Conservation (phyloP, 2,113 vertebrate genomes). For the Cnemophilus loriae region DNA sequence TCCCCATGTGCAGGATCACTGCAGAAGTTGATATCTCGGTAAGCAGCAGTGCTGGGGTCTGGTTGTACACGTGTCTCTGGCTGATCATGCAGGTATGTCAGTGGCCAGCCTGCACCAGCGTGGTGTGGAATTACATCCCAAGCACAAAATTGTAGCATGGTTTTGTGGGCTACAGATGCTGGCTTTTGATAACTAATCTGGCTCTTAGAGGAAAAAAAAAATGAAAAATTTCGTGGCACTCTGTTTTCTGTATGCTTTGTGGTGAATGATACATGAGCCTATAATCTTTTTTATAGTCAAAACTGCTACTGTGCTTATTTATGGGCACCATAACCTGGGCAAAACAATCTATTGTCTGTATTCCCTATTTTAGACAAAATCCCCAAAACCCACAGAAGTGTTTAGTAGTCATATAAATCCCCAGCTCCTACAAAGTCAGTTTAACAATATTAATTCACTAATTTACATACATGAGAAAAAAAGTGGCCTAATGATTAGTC, state of each 20-base stretch:
- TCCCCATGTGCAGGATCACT: background rate
- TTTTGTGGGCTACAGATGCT: background rate
- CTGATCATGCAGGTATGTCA: background rate
- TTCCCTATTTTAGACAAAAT: background rate
- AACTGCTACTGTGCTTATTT: background rate
- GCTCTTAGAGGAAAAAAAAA: background rate
- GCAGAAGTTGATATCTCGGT: background rate
- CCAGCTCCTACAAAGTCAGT: background rate
- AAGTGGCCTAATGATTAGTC: background rate
- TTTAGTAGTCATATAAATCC: background rate
- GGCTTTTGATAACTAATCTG: background rate
- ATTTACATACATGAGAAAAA: background rate
- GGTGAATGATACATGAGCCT: background rate
- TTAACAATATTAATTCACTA: background rate
- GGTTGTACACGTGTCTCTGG: accelerated
- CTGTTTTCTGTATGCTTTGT: background rate
- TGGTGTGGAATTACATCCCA: background rate
- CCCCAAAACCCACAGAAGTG: background rate
- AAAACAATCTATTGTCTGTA: background rate
- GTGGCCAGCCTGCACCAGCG: accelerated
- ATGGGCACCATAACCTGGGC: background rate
- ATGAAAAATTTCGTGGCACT: background rate
- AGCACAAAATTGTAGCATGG: background rate
- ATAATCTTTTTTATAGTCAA: background rate
- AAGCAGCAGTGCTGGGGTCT: background rate